phyloP scores from a whole-genome alignment of 2,888 invertebrate genomes.

The Trypoxylon attenuatum region DNA sequence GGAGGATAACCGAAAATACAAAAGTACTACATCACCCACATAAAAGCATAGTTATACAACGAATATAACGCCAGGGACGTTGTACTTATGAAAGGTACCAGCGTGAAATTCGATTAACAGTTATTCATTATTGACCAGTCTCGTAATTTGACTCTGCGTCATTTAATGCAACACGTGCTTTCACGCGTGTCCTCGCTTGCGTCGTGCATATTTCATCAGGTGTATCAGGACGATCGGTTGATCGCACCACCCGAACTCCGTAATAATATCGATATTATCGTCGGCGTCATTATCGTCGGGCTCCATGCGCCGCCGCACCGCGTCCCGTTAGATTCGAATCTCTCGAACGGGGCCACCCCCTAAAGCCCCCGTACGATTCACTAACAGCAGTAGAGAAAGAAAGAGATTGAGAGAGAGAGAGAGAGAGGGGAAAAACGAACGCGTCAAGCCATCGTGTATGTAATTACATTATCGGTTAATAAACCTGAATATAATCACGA shows the following conservation, averaged over 20 bases:
- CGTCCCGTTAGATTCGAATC: conserved; percentile 54
- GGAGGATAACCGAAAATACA: too few species aligned
- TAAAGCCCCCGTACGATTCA: conserved; percentile 18
- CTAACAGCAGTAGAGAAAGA: too few species aligned
- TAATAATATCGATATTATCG: conserved; percentile 58
- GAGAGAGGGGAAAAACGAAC: not conserved
- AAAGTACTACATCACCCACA: too few species aligned
- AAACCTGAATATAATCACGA: conserved; percentile 17
- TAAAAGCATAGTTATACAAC: too few species aligned
- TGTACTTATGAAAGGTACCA: too few species aligned
- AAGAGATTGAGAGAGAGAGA: conserved; percentile 23
- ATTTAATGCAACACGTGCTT: conserved; percentile 39
- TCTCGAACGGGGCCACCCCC: conserved; percentile 44
- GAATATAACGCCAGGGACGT: too few species aligned
- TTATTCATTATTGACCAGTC: conserved; percentile 30
- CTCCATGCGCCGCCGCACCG: conserved; percentile 6
- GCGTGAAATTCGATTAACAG: conserved; percentile 24
- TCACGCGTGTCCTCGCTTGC: conserved; percentile 45
- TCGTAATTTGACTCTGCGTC: conserved; percentile 43
- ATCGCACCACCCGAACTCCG: not conserved
- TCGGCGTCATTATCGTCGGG: conserved; percentile 46
- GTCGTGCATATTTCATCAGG: conserved; percentile 40
- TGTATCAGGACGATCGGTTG: conserved; percentile 34
- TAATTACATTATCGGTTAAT: conserved; percentile 42
- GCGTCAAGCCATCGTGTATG: conserved; percentile 25